Base-by-base conservation (phyloP, 2,113 vertebrate species). In the Equus przewalskii region DNA sequence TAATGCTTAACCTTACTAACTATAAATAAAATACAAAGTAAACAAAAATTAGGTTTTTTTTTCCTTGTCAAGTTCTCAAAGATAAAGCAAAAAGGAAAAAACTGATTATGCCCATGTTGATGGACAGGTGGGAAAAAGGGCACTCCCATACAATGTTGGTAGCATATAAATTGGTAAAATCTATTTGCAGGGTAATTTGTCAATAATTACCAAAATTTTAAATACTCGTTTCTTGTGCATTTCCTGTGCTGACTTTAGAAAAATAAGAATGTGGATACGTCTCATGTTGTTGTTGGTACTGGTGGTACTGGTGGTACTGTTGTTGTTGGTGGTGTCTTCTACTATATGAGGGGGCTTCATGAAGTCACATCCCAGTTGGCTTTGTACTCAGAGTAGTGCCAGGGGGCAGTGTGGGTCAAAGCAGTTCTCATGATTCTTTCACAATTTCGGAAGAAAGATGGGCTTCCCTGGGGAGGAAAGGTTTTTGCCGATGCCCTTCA, bases 21-120 rank as follows among this genome's bases (percentile, higher is more conserved):
- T 85, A 51, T 30, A 76, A 89, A 72, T 92, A 46, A 92, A 81
- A 92, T 72, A 75, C 28, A 94, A 73, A 89, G 75, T 65, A 83
- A 91, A 83, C 9, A 70, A 70, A 86, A 88, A 88, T 62, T 54
- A 84, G 30, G 24, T 65, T 15, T 58, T 12, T 41, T 51, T 14
- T 2, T 1, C 13, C 5, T 3, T 36, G 44, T 70, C 19, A 82
- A 82, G 18, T 87, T 87, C 49, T 96, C 64, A 93, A 51, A 81
- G 36, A 85, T 83, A 76, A 86, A 93, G 92, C 7, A 44, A 67
- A 69, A 92, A 22, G 36, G 36, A 41, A 41, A 41, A 41, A 41
- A 79, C 9, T 84, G 49, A 87, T 69, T 70, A 30, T 6, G 24
- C 76, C 33, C 16, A 21, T 67, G 3, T 44, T 89, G 41, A 26